Conservation (phyloP, 2,113 vertebrate species). For the Mustela lutreola region DNA sequence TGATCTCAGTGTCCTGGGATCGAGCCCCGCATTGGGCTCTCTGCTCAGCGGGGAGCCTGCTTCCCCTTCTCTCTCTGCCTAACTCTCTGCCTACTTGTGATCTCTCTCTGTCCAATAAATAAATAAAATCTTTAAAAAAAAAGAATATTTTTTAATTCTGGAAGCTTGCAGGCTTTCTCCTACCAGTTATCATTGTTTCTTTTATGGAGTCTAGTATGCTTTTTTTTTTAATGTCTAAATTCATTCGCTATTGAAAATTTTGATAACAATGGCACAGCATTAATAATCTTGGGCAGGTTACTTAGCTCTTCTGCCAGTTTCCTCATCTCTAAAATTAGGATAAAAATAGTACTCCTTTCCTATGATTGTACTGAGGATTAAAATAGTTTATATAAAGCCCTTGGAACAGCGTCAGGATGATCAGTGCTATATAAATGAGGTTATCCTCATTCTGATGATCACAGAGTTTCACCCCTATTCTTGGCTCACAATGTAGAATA, state of each 20-base stretch:
- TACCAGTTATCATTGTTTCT: neutral
- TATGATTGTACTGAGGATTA: neutral
- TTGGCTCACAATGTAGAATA: neutral
- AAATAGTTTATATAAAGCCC: neutral
- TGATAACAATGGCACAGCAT: neutral
- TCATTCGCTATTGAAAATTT: neutral
- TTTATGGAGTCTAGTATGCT: neutral
- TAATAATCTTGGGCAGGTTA: neutral
- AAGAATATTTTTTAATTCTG: neutral
- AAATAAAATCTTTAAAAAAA: too few relatives aligned
- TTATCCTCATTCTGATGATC: neutral
- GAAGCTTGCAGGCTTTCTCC: neutral
- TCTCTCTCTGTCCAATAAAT: too few relatives aligned
- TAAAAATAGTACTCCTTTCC: neutral
- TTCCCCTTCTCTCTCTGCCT: too few relatives aligned
- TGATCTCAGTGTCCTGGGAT: too few relatives aligned
- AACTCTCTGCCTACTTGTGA: too few relatives aligned
- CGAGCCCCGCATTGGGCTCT: too few relatives aligned
- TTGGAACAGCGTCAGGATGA: neutral
- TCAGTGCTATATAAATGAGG: neutral
- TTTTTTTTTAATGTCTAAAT: neutral
- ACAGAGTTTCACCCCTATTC: neutral
- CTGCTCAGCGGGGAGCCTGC: too few relatives aligned
- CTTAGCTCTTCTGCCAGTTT: neutral
- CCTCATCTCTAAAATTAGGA: neutral